These are phyloP conservation scores for Agapostemon virescens DNA, from an alignment of 2,888 invertebrate genomes.

Conservation along the genomic window DNA sequence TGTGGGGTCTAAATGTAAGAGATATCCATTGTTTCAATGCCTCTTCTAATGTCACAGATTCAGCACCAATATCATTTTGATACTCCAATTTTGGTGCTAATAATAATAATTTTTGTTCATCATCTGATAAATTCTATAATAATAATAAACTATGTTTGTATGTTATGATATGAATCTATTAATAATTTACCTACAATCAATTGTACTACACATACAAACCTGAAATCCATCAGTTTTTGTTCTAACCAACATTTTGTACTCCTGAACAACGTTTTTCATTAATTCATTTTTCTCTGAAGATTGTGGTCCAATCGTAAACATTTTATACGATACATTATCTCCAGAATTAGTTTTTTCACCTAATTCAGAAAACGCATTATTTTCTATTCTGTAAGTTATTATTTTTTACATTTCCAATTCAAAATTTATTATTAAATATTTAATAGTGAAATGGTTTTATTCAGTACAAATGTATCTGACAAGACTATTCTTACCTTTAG, in stretches of 20 bases:
- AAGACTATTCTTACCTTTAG: constrained; percentile 22
- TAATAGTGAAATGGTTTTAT: not conserved
- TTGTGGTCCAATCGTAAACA: constrained; percentile 66
- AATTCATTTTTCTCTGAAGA: constrained; percentile 61
- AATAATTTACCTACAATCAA: not conserved
- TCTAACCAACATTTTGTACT: constrained; percentile 70
- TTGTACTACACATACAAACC: constrained; percentile 56
- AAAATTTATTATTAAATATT: not conserved
- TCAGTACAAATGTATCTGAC: not conserved
- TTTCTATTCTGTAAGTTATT: not conserved
- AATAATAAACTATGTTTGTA: not conserved
- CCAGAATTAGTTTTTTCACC: constrained; percentile 16
- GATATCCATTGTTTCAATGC: constrained; percentile 71
- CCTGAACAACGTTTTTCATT: constrained; percentile 64
- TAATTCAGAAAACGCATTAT: constrained; percentile 21
- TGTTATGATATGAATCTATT: not conserved
- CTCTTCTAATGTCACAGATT: constrained; percentile 71
- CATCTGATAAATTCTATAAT: constrained; percentile 55
- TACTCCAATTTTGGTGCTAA: constrained; percentile 71
- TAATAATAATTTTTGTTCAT: constrained; percentile 53
- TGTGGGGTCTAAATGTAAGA: constrained; percentile 66
- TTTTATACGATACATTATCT: constrained; percentile 64
- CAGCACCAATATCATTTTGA: constrained; percentile 69
- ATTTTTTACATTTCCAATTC: not conserved
- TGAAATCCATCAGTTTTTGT: constrained; percentile 68